These are phyloP conservation scores for Corythornis vintsioides DNA, from an alignment of 2,113 vertebrate genomes.

Conservation along the genomic window DNA sequence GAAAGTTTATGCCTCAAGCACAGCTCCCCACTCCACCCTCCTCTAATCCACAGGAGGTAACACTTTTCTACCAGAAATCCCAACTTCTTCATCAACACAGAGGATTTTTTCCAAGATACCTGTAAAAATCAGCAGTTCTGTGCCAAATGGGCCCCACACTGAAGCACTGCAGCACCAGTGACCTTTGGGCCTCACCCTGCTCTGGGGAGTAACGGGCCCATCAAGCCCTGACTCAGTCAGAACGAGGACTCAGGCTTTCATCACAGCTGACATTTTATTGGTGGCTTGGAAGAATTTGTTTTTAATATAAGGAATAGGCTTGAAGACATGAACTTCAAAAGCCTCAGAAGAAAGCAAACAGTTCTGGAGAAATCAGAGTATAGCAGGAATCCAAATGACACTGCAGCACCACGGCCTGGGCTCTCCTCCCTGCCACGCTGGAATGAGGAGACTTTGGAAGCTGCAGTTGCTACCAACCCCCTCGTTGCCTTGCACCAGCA, in stretches of 20 bases:
- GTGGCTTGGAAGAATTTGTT: constrained; percentile 66
- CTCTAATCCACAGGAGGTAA: neutral
- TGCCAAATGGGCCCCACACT: neutral
- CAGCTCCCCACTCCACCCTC: neutral
- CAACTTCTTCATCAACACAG: neutral
- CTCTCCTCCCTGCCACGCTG: neutral
- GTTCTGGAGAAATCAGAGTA: constrained; percentile 2
- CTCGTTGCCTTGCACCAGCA: too few species aligned
- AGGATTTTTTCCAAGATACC: neutral
- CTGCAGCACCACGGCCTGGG: rapidly evolving
- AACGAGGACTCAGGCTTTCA: constrained; percentile 53
- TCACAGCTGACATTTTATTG: constrained; percentile 64
- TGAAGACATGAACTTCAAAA: constrained; percentile 63
- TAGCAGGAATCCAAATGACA: constrained; percentile 3
- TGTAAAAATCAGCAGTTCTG: neutral
- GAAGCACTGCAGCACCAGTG: neutral
- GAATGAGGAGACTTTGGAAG: neutral
- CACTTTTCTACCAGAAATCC: constrained; percentile 22
- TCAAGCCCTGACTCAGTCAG: constrained; percentile 45
- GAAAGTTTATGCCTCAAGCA: neutral
- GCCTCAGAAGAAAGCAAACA: constrained; percentile 47
- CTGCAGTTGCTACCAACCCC: neutral
- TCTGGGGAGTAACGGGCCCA: constrained; percentile 42
- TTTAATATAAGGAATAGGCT: constrained; percentile 62
- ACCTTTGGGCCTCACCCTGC: constrained; percentile 38